Evolutionary conservation across 2,797 vertebrate species (phyloP).

Genomic region (Crocodylus rhombifer): DNA sequence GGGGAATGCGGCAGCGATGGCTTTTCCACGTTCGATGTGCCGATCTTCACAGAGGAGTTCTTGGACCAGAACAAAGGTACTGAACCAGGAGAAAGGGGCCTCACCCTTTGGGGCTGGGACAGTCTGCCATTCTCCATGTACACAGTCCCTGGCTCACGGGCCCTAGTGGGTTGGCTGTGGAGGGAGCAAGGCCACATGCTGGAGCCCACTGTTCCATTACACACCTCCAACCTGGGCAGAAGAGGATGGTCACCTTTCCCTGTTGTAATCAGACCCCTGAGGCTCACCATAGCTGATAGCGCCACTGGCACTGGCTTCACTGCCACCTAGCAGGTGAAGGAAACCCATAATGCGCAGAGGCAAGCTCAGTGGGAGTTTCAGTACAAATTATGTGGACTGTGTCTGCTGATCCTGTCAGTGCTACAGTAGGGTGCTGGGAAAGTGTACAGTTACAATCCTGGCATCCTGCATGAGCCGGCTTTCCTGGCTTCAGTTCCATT

Average conservation of each 20-base stretch:
- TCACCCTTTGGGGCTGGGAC: neutral
- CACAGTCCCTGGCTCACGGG: neutral
- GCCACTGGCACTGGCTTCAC: too few relatives aligned
- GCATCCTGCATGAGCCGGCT: neutral
- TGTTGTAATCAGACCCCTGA: neutral
- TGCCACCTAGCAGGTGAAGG: neutral
- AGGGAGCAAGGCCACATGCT: neutral
- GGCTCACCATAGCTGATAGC: neutral
- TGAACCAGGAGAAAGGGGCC: accelerated
- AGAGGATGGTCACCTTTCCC: neutral
- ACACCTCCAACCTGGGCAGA: neutral
- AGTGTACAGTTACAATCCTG: neutral
- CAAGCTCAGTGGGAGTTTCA: neutral
- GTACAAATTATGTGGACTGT: neutral
- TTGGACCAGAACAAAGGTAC: constrained; percentile 99
- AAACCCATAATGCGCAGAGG: neutral
- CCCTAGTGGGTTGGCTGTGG: neutral
- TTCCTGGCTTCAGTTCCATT: neutral
- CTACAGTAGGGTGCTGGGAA: neutral
- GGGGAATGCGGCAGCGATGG: constrained; percentile 84
- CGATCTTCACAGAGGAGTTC: constrained; percentile 99
- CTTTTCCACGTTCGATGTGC: constrained; percentile 91
- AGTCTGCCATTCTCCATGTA: accelerated
- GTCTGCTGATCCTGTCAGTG: neutral
- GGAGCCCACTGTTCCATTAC: accelerated